Conservation (phyloP, 2,797 vertebrate species). For the Megaceryle alcyon region DNA sequence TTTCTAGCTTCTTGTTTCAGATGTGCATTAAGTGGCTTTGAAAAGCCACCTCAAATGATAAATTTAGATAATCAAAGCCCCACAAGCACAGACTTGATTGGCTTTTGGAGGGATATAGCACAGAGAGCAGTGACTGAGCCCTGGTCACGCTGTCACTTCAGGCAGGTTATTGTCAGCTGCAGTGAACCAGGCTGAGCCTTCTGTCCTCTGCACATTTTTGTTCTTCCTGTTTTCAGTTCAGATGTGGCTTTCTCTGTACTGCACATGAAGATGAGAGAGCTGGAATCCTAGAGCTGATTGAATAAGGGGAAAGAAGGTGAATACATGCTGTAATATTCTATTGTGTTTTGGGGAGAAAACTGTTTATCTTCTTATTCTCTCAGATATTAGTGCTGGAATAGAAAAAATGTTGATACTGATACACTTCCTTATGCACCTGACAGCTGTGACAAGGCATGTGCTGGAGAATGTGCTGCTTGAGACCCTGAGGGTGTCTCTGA, state of each 20-base stretch:
- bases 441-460: background rate
- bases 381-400: background rate
- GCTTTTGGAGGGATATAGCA: background rate
- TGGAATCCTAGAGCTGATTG: background rate
- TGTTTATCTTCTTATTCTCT: background rate
- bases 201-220: accelerated
- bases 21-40: background rate
- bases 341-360: background rate
- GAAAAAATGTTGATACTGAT: background rate
- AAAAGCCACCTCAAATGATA: background rate
- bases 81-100: accelerated
- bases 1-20: background rate
- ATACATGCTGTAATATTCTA: background rate
- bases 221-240: background rate
- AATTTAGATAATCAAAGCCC: background rate
- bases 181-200: background rate
- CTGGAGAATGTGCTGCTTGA: background rate
- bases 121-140: background rate
- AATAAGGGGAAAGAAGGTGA: background rate
- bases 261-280: background rate
- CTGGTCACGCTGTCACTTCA: background rate
- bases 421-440: background rate
- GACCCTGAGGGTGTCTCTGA: background rate
- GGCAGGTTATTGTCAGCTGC: background rate
- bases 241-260: background rate